Evolutionary conservation across 2,113 vertebrate species (phyloP).

Genomic region (Chaetodon auriga): DNA sequence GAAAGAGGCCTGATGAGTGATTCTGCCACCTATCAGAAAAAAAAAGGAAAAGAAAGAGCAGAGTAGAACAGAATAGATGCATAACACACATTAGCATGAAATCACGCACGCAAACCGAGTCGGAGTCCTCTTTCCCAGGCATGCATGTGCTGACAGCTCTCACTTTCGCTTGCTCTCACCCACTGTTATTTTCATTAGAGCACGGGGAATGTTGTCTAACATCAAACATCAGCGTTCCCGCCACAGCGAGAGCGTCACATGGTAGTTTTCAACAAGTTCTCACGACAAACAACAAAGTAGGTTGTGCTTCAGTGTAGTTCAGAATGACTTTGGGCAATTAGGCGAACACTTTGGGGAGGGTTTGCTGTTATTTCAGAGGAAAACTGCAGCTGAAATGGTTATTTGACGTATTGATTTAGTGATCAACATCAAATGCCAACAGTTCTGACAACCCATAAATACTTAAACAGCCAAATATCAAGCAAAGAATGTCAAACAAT

Average conservation of each 20-base stretch:
- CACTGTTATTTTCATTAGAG: slow-evolving; percentile 44
- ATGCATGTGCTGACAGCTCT: slow-evolving; percentile 49
- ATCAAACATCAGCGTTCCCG: slow-evolving; percentile 15
- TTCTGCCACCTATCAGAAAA: slow-evolving; percentile 40
- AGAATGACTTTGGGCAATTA: neutral
- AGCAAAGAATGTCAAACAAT: neutral
- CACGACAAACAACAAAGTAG: accelerated
- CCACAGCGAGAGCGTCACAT: slow-evolving; percentile 11
- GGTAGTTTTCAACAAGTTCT: neutral
- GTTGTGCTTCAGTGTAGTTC: neutral
- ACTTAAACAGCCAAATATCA: neutral
- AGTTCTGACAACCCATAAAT: neutral
- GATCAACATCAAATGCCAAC: neutral
- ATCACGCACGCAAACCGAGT: neutral
- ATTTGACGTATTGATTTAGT: neutral
- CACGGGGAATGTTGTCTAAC: neutral
- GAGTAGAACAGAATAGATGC: slow-evolving; percentile 2
- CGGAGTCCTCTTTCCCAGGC: neutral
- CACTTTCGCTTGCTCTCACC: slow-evolving; percentile 57
- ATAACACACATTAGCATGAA: slow-evolving; percentile 5
- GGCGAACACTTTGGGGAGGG: neutral
- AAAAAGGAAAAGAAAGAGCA: neutral
- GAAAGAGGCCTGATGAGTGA: slow-evolving; percentile 37
- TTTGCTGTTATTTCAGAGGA: neutral
- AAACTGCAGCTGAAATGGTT: neutral